Conservation (phyloP, 2,113 vertebrate species). For the Phrynosoma blainvillii region DNA sequence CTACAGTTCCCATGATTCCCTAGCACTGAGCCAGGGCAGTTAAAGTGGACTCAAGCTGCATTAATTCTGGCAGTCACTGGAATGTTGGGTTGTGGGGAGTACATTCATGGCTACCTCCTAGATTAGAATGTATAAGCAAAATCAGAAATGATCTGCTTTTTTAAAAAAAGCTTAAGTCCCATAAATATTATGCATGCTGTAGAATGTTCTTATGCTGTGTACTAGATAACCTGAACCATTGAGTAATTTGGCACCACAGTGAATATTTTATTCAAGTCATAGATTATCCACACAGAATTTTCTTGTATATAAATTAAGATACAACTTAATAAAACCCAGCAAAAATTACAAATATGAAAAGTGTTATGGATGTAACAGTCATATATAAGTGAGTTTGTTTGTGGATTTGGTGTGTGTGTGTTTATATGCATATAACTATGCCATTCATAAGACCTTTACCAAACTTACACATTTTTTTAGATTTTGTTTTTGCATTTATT, state of each 20-base stretch:
- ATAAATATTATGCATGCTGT: conserved; percentile 5
- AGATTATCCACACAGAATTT: neutral
- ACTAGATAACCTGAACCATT: neutral
- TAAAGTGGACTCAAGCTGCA: too few relatives aligned
- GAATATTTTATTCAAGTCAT: conserved; percentile 13
- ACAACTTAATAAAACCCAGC: neutral
- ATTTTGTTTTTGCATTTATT: too few relatives aligned
- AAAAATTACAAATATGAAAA: neutral
- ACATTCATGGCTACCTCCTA: neutral
- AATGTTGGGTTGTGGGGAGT: neutral
- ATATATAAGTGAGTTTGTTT: neutral
- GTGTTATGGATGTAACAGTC: neutral
- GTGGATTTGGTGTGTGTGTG: too few relatives aligned
- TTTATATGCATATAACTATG: too few relatives aligned
- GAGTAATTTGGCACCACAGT: neutral
- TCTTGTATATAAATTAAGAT: neutral
- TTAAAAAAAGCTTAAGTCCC: neutral
- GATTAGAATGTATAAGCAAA: neutral
- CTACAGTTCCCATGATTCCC: too few relatives aligned
- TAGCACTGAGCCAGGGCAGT: too few relatives aligned
- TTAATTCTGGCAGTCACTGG: neutral
- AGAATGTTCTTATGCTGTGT: neutral
- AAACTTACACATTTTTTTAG: too few relatives aligned
- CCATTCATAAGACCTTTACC: too few relatives aligned
- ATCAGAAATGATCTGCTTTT: neutral